Percentiles rank a stretch among this genome's conserved stretches.
These are phyloP conservation scores for Troides oblongomaculatus DNA, from an alignment of 2,888 invertebrate species.

Conservation along the genomic window DNA sequence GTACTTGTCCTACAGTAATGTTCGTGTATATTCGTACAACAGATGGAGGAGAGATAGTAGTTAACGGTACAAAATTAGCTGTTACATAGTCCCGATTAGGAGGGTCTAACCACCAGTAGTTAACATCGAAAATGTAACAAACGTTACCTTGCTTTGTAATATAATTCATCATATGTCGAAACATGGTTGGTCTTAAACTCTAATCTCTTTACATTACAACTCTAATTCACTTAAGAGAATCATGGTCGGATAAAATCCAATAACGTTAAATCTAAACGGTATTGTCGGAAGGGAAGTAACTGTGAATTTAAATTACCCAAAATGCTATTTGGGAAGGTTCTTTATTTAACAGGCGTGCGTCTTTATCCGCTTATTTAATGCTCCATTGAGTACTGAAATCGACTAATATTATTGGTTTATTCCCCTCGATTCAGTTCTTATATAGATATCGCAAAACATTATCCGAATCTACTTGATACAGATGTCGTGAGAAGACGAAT, in stretches of 20 bases:
- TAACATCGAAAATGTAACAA: background rate
- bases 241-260: constrained; percentile 21
- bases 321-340: constrained; percentile 20
- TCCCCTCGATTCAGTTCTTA: background rate
- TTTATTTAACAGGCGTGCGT: constrained; percentile 23
- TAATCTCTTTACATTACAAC: constrained; percentile 7
- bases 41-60: no score
- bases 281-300: constrained; percentile 19
- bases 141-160: background rate
- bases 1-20: no score
- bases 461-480: background rate
- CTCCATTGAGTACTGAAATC: constrained; percentile 16
- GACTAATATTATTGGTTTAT: constrained; percentile 15
- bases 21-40: no score
- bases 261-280: constrained; percentile 22
- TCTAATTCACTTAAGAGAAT: constrained; percentile 21
- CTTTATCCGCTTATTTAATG: constrained; percentile 26
- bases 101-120: no score
- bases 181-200: background rate
- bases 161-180: background rate
- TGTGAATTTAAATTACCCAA: constrained; percentile 25
- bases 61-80: no score
- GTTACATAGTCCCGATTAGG: no score
- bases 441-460: background rate
- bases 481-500: background rate